These are phyloP conservation scores for Anastrepha ludens DNA, from an alignment of 1,140 invertebrate genomes.

Conservation along the genomic window DNA sequence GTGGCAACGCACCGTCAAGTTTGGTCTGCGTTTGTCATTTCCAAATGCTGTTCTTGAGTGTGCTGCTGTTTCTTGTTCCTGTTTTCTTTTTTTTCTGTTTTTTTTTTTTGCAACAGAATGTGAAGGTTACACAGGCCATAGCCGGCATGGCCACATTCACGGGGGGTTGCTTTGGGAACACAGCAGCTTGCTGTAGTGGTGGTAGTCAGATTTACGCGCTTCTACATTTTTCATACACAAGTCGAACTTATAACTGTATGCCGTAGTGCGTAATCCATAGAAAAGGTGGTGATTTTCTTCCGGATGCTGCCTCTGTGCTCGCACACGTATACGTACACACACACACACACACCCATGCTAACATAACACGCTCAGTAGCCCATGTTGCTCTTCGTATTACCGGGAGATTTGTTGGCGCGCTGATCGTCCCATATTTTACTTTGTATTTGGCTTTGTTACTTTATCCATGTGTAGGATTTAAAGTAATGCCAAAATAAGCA, in stretches of 20 bases:
- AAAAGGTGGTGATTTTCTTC: conserved; percentile 48
- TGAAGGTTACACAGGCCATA: conserved; percentile 2
- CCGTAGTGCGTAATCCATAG: too few species aligned
- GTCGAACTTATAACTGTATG: too few species aligned
- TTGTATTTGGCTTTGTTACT: conserved; percentile 26
- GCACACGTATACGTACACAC: neutral
- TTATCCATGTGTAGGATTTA: neutral
- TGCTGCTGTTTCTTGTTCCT: conserved; percentile 5
- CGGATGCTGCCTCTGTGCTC: conserved; percentile 12
- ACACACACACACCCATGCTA: neutral
- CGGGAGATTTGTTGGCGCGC: neutral
- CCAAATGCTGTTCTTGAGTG: conserved; percentile 43
- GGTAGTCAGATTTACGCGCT: neutral
- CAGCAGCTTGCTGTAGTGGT: neutral
- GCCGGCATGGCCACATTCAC: neutral
- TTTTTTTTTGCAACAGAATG: neutral
- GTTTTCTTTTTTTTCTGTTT: neutral
- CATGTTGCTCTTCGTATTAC: neutral
- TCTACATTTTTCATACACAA: neutral
- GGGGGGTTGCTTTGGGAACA: neutral
- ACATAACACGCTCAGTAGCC: neutral
- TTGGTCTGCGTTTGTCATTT: conserved; percentile 40
- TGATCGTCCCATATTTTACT: conserved; percentile 21
- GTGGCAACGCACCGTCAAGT: neutral
- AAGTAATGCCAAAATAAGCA: conserved; percentile 1